Conservation (phyloP, 92 coral and sea anemone species). For the Siderastrea radians region DNA sequence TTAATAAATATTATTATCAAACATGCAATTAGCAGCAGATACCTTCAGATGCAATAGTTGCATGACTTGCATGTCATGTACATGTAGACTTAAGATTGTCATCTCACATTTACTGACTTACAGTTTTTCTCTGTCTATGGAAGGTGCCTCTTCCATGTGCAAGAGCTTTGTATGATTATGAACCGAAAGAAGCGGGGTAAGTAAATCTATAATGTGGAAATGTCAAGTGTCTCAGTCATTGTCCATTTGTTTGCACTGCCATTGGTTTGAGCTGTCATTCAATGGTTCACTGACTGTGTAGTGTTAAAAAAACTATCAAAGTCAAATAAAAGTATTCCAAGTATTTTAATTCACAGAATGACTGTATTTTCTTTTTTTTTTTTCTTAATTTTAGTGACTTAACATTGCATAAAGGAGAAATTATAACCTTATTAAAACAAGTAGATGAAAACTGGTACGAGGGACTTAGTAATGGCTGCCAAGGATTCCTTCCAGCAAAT, state of each 20-base stretch:
- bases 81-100: too few relatives aligned
- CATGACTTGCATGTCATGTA: too few relatives aligned
- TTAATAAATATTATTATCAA: too few relatives aligned
- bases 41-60: too few relatives aligned
- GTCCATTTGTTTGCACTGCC: neutral
- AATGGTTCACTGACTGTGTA: too few relatives aligned
- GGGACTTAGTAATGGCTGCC: constrained; percentile 80
- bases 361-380: neutral
- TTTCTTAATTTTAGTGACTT: constrained; percentile 66
- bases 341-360: neutral
- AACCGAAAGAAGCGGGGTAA: constrained; percentile 94
- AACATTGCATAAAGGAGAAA: constrained; percentile 87
- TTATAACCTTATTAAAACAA: constrained; percentile 79
- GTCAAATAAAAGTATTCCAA: too few relatives aligned
- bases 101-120: neutral
- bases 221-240: neutral
- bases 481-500: constrained; percentile 96
- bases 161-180: constrained; percentile 89
- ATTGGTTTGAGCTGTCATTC: too few relatives aligned
- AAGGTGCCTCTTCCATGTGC: constrained; percentile 80
- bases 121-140: neutral
- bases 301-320: too few relatives aligned
- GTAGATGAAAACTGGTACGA: constrained; percentile 98
- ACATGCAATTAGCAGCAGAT: too few relatives aligned
- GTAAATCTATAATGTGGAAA: constrained; percentile 8